A percentile compares a stretch with the other conserved stretches of the same genome.
Conservation (phyloP, 37 sponge, comb jelly and placozoan species). For the Halisarca cf. caerulea region DNA sequence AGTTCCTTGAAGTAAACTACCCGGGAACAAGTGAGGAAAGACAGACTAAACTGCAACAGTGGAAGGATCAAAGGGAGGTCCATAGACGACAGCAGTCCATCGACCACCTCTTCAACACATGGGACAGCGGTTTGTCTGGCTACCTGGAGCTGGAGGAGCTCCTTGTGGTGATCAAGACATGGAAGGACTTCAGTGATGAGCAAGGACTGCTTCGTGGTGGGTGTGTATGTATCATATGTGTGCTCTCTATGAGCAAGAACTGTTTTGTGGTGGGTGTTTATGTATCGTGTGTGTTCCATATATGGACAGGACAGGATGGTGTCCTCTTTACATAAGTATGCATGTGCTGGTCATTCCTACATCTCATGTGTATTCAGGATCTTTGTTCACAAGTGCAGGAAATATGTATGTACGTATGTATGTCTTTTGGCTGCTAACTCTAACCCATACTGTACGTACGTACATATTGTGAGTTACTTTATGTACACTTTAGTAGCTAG, state of each 20-base stretch:
- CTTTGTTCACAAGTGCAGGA: not conserved
- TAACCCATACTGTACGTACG: too few species aligned
- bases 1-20: conserved; percentile 49
- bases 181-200: conserved; percentile 57
- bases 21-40: conserved; percentile 40
- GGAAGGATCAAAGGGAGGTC: conserved; percentile 4
- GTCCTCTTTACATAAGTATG: not conserved
- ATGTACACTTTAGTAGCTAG: too few species aligned
- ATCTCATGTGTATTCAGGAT: not conserved
- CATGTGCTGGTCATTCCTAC: not conserved
- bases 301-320: conserved; percentile 18
- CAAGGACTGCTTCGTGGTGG: conserved; percentile 36
- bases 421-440: too few species aligned
- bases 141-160: conserved; percentile 73
- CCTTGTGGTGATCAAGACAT: conserved; percentile 48
- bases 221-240: not conserved
- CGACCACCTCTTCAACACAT: conserved; percentile 65
- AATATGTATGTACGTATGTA: not conserved
- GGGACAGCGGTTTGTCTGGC: conserved; percentile 85
- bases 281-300: not conserved
- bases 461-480: too few species aligned
- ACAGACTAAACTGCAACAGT: not conserved
- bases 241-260: conserved; percentile 19
- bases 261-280: conserved; percentile 20
- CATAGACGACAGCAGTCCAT: conserved; percentile 7